Base-by-base conservation (phyloP, 2,113 vertebrate species). In the Oreocharis arfaki region DNA sequence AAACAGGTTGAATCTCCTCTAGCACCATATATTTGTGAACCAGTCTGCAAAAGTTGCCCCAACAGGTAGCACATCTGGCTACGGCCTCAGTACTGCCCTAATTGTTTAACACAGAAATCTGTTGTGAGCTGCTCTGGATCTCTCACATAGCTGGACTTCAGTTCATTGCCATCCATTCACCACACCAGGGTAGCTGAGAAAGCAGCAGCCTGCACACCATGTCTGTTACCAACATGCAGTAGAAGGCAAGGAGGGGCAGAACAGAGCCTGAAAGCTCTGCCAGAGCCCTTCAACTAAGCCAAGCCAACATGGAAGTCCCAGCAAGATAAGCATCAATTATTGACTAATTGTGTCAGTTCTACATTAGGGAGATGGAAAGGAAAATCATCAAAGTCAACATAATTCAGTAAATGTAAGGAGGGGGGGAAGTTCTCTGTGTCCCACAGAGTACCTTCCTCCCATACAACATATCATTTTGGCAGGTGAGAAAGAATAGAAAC, bases 291-390 rank as follows among this genome's bases (percentile, higher is more conserved):
- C 92, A 82, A 52, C 81, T 88, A 87, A 96, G 52, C 79, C 89
- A 93, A 85, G 55, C 63, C 84, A 71, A 59, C 21, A 41, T 24
- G 21, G 63, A 90, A 53, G 59, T 94, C 57, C 60, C 50, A 57
- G 87, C 61, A 96, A 94, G 68, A 89, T 52, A 84, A 90, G 67
- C 84, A 87, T 88, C 65, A 52, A 93, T 96, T 97, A 96, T 82
- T 88, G 88, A 69, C 83, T 97, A 91, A 90, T 97, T 94, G 91
- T 91, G 39, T 76, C 77, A 75, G 78, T 95, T 95, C 87, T 90
- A 86, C 77, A 41, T 1, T 65, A 27, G 17, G 16, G 17, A 28
- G 18, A 21, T 12, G 4, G 37, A 27, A 86, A 84, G 81, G 70
- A 96, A 96, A 97, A 89, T 49, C 55, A 84, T 13, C 27, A 59